Percentiles rank a stretch among this genome's conserved stretches.
These are phyloP conservation scores for Ceyx margarethae DNA, from an alignment of 2,113 vertebrate species.

Conservation along the genomic window DNA sequence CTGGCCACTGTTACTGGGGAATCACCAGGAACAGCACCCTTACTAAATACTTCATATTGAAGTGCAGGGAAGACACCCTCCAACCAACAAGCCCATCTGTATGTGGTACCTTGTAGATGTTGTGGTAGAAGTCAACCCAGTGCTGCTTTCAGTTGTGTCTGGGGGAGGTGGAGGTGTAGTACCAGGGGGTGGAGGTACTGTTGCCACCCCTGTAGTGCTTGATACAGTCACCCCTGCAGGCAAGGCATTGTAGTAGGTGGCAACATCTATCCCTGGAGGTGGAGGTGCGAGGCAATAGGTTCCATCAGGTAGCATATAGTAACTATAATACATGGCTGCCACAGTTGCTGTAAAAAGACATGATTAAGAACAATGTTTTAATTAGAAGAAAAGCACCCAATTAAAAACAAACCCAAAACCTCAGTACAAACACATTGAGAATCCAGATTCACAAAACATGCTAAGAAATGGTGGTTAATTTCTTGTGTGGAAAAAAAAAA, in stretches of 20 bases:
- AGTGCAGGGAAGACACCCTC: neutral
- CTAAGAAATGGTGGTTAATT: neutral
- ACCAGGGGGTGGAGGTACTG: constrained; percentile 76
- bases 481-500: too few relatives aligned
- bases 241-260: constrained; percentile 82
- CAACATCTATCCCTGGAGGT: constrained; percentile 88
- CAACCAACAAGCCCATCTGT: accelerated
- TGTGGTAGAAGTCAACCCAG: constrained; percentile 30
- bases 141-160: constrained; percentile 26
- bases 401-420: neutral
- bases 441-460: neutral
- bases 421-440: neutral
- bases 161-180: constrained; percentile 78
- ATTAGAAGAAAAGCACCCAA: neutral
- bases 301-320: constrained; percentile 96
- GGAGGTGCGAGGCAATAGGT: constrained; percentile 92
- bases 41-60: neutral
- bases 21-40: neutral
- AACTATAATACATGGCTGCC: constrained; percentile 92
- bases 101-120: constrained; percentile 64
- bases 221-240: constrained; percentile 78
- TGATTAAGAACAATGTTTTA: neutral
- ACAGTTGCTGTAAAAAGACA: constrained; percentile 72
- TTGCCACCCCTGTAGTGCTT: constrained; percentile 57
- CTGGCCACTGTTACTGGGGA: accelerated